Base-by-base conservation (phyloP, 2,113 vertebrate species). In the Corydoras maculifer region DNA sequence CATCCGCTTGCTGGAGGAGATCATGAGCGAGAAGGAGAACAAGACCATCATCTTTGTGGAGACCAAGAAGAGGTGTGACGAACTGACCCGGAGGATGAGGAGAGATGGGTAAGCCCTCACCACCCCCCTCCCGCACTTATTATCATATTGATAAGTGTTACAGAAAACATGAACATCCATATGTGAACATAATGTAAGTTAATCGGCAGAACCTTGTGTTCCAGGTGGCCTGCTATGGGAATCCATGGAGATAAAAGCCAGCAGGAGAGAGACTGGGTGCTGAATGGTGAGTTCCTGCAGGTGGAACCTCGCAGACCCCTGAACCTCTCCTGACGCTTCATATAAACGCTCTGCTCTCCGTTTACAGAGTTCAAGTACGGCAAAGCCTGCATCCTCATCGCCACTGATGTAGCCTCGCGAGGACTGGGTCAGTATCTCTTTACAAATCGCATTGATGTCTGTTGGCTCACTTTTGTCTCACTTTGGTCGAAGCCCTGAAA, bases 191-290 rank as follows among this genome's bases (percentile, higher is more conserved):
- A n/a, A n/a, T n/a, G 35, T 5, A 8, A 43, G 7, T 4, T 5
- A 43, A 43, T 4, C 7, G 1, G 7, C 4, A 43, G 35, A 8
- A 5, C 7, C 7, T 43, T 71, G 4, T 77, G n/a, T 82, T 78
- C 29, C 80, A 98, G 96, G 78, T 98, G 96, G 96, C 96, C 96
- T 79, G 96, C 95, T 73, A 99, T 99, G 96, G 95, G 96, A 80
- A 99, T 99, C 79, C 96, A 98, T 82, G 96, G 96, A 87, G 96
- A 99, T 79, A 99, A 99, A 88, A 99, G 95, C 81, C 96, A 99
- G 75, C 95, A 98, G 84, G 96, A 99, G 75, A 87, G 96, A 75
- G 96, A 99, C 86, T 99, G 96, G 96, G 96, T 99, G 88, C 88
- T 99, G 86, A 99, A 98, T 85, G 96, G 96, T 98, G 83, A 87